These are phyloP conservation scores for Camponotus fellah DNA, from an alignment of 2,888 invertebrate species.

Conservation along the genomic window DNA sequence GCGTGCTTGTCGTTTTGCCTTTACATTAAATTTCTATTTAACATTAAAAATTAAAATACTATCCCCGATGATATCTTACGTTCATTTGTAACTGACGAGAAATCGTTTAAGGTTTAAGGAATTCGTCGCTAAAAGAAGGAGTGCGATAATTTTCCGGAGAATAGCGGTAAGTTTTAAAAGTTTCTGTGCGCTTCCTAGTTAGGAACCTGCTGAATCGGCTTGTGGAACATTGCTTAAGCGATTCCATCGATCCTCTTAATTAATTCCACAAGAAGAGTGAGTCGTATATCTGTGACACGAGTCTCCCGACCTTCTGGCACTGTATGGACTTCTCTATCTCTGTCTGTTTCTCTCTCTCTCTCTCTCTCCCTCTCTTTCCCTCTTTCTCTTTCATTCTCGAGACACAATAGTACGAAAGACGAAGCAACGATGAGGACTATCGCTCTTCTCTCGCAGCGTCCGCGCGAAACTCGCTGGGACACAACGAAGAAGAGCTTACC, in stretches of 20 bases:
- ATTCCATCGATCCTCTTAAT: slow-evolving; percentile 63
- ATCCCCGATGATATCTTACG: neutral
- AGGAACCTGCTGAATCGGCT: slow-evolving; percentile 40
- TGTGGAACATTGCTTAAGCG: slow-evolving; percentile 49
- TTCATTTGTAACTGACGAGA: neutral
- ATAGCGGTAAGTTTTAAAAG: slow-evolving; percentile 41
- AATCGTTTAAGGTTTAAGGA: neutral
- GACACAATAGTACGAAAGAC: slow-evolving; percentile 48
- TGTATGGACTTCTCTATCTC: slow-evolving; percentile 4
- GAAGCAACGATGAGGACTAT: slow-evolving; percentile 50
- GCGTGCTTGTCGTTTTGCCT: neutral
- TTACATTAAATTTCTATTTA: neutral
- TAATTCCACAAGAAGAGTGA: slow-evolving; percentile 63
- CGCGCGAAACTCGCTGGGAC: slow-evolving; percentile 58
- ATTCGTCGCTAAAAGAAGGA: neutral
- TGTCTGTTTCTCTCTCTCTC: slow-evolving; percentile 11
- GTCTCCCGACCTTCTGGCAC: slow-evolving; percentile 40
- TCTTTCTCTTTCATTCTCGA: neutral
- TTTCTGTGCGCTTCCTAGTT: slow-evolving; percentile 26
- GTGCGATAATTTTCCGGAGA: slow-evolving; percentile 25
- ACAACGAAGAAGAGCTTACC: slow-evolving; percentile 64
- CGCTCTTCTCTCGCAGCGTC: slow-evolving; percentile 55
- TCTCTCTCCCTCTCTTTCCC: neutral
- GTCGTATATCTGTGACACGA: slow-evolving; percentile 55
- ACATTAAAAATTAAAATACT: neutral